Evolutionary conservation across 2,797 vertebrate genomes (phyloP).

Genomic region (Silurus lanzhouensis): DNA sequence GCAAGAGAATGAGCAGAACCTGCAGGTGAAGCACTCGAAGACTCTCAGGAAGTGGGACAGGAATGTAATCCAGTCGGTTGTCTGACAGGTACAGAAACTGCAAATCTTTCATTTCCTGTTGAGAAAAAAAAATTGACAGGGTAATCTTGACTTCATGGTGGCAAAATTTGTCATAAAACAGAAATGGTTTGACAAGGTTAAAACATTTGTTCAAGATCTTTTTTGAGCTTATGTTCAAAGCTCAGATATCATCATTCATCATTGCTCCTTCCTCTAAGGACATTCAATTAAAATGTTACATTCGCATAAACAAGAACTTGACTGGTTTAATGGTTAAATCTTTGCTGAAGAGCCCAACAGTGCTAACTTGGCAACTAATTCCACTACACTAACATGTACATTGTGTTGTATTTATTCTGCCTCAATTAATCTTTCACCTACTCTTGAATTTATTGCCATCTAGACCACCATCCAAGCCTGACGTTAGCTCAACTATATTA

Average conservation of each 20-base stretch:
- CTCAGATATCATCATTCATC: not conserved
- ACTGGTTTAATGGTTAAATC: not conserved
- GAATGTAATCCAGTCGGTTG: constrained; percentile 79
- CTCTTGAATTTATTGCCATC: not conserved
- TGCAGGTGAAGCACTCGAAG: constrained; percentile 81
- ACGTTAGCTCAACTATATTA: not conserved
- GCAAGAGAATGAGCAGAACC: constrained; percentile 60
- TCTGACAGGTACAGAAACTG: constrained; percentile 81
- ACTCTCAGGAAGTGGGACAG: constrained; percentile 72
- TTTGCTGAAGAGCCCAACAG: not conserved
- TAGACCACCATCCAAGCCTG: not conserved
- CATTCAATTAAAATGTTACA: not conserved
- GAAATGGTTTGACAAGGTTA: not conserved
- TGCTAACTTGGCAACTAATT: not conserved
- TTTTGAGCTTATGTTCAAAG: not conserved
- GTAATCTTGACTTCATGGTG: not conserved
- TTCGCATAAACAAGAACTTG: not conserved
- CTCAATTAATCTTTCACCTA: not conserved
- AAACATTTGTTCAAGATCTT: not conserved
- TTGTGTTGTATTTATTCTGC: not conserved
- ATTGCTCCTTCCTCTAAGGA: not conserved
- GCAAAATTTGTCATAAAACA: not conserved
- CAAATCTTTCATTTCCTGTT: constrained; percentile 77
- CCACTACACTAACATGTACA: not conserved
- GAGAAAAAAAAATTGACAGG: constrained; percentile 12